phyloP scores from a whole-genome alignment of 2,113 vertebrate genomes.

The Microcebus murinus region DNA sequence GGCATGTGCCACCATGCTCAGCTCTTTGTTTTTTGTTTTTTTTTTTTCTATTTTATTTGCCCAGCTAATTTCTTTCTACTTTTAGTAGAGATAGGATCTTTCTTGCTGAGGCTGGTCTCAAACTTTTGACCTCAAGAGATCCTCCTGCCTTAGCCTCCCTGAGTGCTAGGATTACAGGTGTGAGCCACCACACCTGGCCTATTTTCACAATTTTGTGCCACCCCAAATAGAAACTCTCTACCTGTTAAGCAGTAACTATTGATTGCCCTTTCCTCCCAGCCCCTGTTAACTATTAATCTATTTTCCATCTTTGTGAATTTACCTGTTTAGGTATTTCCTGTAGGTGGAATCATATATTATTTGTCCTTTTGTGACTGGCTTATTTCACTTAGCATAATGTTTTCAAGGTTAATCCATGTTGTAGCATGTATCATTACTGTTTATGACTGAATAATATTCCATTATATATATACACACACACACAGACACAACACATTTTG shows the following conservation, averaged over 20 bases:
- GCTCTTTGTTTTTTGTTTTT: too few species aligned
- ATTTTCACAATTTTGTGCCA: background rate
- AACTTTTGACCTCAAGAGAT: too few species aligned
- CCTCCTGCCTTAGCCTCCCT: too few species aligned
- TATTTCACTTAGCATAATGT: background rate
- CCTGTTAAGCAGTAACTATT: background rate
- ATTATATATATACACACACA: background rate
- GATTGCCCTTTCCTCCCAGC: background rate
- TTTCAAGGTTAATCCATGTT: background rate
- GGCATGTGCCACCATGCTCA: too few species aligned
- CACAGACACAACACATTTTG: background rate
- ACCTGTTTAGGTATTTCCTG: conserved; percentile 5
- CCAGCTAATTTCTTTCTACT: too few species aligned
- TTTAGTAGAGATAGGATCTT: too few species aligned
- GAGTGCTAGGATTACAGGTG: too few species aligned
- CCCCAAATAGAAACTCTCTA: background rate
- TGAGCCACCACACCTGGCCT: background rate
- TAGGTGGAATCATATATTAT: background rate
- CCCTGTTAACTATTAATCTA: background rate
- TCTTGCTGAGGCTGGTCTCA: too few species aligned
- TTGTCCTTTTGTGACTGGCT: background rate
- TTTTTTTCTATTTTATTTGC: too few species aligned
- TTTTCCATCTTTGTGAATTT: conserved; percentile 13
- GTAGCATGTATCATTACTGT: background rate
- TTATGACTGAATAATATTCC: background rate